Evolutionary conservation across 1,140 invertebrate species (phyloP).

Genomic region (Habropoda laboriosa): DNA sequence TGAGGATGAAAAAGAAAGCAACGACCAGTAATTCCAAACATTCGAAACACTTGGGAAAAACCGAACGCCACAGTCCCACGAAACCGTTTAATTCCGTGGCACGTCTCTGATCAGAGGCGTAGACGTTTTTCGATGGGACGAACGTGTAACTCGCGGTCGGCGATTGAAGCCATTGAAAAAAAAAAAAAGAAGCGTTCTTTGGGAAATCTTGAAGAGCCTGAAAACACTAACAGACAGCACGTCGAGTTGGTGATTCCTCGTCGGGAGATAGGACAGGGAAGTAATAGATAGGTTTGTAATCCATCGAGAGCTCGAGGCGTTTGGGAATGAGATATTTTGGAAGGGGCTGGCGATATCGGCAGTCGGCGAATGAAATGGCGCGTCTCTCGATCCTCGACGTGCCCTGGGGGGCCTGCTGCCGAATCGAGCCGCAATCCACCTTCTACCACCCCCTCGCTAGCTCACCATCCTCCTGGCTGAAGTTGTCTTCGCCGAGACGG

Average conservation of each 20-base stretch:
- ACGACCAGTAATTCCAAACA: too few relatives aligned
- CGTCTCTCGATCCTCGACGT: slow-evolving; percentile 78
- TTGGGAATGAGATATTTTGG: slow-evolving; percentile 82
- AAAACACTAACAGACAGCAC: slow-evolving; percentile 53
- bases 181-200: slow-evolving; percentile 24
- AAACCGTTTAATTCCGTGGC: not conserved
- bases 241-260: slow-evolving; percentile 71
- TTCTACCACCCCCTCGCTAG: slow-evolving; percentile 40
- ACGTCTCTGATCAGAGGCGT: not conserved
- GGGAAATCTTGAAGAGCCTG: slow-evolving; percentile 40
- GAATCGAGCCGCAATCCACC: slow-evolving; percentile 69
- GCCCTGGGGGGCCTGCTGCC: slow-evolving; percentile 75
- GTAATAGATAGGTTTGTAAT: slow-evolving; percentile 83
- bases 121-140: not conserved
- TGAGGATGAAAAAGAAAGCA: too few relatives aligned
- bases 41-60: too few relatives aligned
- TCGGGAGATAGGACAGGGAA: slow-evolving; percentile 72
- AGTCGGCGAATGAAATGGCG: slow-evolving; percentile 81
- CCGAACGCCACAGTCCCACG: too few relatives aligned
- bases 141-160: not conserved
- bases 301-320: slow-evolving; percentile 79
- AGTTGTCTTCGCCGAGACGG: slow-evolving; percentile 66
- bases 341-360: slow-evolving; percentile 80
- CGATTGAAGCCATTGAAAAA: slow-evolving; percentile 4
- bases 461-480: slow-evolving; percentile 33